Evolutionary conservation across 1,140 invertebrate genomes (phyloP).

Genomic region (Heliconius hewitsoni): DNA sequence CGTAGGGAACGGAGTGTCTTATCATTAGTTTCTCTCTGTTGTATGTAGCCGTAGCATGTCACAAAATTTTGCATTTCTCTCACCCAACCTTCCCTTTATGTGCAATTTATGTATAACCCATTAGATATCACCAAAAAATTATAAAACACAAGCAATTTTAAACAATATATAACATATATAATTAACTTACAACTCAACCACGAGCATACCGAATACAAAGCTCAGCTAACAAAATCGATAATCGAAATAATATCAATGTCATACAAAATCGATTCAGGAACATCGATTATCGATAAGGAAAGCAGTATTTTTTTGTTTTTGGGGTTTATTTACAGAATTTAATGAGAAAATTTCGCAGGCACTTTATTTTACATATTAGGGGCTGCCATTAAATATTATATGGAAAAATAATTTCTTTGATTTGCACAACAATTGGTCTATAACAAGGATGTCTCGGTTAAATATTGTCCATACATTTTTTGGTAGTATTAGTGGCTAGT

Average conservation of each 20-base stretch:
- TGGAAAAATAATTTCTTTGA: conserved; percentile 12
- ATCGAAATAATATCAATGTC: not conserved
- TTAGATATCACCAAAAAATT: conserved; percentile 61
- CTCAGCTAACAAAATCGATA: conserved; percentile 9
- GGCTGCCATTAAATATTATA: not conserved
- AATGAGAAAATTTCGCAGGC: not conserved
- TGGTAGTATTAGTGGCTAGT: conserved; percentile 34
- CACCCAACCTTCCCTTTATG: too few relatives aligned
- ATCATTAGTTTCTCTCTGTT: too few relatives aligned
- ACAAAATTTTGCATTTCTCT: too few relatives aligned
- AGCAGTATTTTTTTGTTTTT: not conserved
- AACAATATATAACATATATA: conserved; percentile 65
- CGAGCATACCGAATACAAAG: conserved; percentile 55
- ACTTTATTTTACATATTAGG: not conserved
- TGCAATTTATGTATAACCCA: too few relatives aligned
- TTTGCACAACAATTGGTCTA: conserved; percentile 14
- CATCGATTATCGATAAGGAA: not conserved
- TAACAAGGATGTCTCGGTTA: not conserved
- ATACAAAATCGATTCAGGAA: not conserved
- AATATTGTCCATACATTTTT: conserved; percentile 5
- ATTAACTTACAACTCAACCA: conserved; percentile 66
- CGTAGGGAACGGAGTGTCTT: too few relatives aligned
- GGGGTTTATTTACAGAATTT: not conserved
- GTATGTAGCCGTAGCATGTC: too few relatives aligned
- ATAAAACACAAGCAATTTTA: conserved; percentile 74